Evolutionary conservation across 2,888 invertebrate genomes (phyloP).

Genomic region (Cheilosia scutellata): DNA sequence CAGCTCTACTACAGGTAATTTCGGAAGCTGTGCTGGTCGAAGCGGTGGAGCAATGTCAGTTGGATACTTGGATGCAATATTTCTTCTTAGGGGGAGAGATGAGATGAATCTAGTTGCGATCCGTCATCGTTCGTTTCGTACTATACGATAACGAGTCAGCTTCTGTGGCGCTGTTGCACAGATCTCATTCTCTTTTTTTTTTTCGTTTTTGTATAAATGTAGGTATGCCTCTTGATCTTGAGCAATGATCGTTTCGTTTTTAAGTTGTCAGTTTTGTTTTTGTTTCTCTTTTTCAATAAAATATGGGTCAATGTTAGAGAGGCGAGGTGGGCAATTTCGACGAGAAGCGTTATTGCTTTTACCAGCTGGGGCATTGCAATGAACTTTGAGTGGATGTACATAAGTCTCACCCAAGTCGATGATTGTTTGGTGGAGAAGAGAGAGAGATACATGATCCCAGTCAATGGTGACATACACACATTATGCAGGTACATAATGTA

Average conservation of each 20-base stretch:
- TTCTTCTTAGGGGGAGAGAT: constrained; percentile 25
- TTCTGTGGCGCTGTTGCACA: constrained; percentile 56
- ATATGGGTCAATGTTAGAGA: constrained; percentile 82
- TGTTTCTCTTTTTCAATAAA: constrained; percentile 77
- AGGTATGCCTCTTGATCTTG: constrained; percentile 72
- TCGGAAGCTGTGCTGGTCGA: constrained; percentile 61
- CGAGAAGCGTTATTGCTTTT: constrained; percentile 43
- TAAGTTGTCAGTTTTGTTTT: constrained; percentile 55
- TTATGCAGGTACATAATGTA: constrained; percentile 16
- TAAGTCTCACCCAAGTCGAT: constrained; percentile 28
- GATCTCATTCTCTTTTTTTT: constrained; percentile 53
- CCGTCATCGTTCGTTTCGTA: constrained; percentile 2
- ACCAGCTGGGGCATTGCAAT: constrained; percentile 42
- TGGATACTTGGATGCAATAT: constrained; percentile 22
- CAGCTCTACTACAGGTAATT: constrained; percentile 5
- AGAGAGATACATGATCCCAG: constrained; percentile 6
- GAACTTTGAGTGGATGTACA: constrained; percentile 7
- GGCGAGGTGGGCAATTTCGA: constrained; percentile 52
- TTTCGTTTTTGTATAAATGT: constrained; percentile 24
- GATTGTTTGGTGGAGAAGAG: constrained; percentile 1
- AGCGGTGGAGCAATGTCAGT: constrained; percentile 55
- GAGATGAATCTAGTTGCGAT: constrained; percentile 37
- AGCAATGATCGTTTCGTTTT: constrained; percentile 65
- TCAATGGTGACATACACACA: constrained; percentile 50
- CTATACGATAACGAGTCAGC: constrained; percentile 17